Evolutionary conservation across 2,888 invertebrate genomes (phyloP).

Genomic region (Chironomus tentans): DNA sequence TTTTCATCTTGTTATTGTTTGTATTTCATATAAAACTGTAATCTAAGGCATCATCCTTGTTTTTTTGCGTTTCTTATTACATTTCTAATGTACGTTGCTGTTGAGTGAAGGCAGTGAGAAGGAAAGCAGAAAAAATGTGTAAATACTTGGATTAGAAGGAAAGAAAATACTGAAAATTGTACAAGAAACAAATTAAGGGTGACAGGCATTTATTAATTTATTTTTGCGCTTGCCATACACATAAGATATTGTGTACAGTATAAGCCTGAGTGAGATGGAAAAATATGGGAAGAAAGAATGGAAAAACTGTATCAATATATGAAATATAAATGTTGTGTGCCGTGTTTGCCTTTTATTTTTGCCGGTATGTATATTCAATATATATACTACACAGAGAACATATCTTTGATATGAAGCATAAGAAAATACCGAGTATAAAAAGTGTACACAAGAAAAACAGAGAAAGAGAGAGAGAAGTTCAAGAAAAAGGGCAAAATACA

Average conservation of each 20-base stretch:
- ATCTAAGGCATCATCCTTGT: conserved; percentile 22
- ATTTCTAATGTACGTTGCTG: background rate
- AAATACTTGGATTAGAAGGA: background rate
- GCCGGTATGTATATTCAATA: background rate
- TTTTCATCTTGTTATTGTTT: conserved; percentile 4
- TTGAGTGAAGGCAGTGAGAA: background rate
- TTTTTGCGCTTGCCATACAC: conserved; percentile 22
- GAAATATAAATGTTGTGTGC: conserved; percentile 23
- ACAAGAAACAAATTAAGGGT: conserved; percentile 29
- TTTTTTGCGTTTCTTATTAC: conserved; percentile 1
- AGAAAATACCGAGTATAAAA: background rate
- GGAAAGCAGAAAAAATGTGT: background rate
- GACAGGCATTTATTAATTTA: conserved; percentile 30
- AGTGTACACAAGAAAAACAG: background rate
- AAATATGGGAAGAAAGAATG: background rate
- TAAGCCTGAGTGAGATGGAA: background rate
- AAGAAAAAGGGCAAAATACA: conserved; percentile 23
- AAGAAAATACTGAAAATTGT: conserved; percentile 25
- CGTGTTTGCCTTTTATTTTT: conserved; percentile 4
- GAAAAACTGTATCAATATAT: conserved; percentile 21
- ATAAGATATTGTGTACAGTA: background rate
- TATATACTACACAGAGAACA: background rate
- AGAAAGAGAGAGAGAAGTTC: background rate
- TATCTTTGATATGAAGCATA: background rate
- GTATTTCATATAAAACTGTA: background rate